Evolutionary conservation across 2,797 vertebrate species (phyloP).

Genomic region (Sebastolobus altivelis): DNA sequence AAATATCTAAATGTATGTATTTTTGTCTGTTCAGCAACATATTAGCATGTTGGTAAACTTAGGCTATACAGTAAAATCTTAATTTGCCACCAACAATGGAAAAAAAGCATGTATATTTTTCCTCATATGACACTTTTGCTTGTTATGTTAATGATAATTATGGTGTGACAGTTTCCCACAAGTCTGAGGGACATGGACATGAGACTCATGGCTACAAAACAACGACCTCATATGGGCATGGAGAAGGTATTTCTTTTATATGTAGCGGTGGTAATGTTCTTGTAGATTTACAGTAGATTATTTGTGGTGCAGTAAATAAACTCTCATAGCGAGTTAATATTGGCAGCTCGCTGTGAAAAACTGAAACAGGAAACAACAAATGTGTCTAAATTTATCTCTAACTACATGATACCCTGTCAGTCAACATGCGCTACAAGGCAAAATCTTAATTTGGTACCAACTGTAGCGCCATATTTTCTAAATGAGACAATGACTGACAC

Average conservation of each 20-base stretch:
- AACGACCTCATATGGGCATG: constrained; percentile 6
- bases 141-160: no score
- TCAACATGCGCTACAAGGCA: constrained; percentile 37
- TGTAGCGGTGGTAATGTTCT: neutral
- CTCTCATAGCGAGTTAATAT: neutral
- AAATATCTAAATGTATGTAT: no score
- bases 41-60: no score
- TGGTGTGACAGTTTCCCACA: no score
- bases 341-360: constrained; percentile 26
- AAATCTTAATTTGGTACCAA: constrained; percentile 47
- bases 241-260: constrained; percentile 22
- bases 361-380: constrained; percentile 10
- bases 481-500: constrained; percentile 38
- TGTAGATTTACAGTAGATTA: constrained; percentile 19
- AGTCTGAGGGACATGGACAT: no score
- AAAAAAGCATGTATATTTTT: no score
- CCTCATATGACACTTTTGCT: no score
- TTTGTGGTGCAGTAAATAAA: constrained; percentile 25
- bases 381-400: constrained; percentile 43
- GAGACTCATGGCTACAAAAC: constrained; percentile 1
- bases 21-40: no score
- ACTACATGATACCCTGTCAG: constrained; percentile 44
- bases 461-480: constrained; percentile 22
- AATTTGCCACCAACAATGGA: no score
- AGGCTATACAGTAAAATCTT: no score